Percentiles rank a stretch among this genome's conserved stretches.
Conservation (phyloP, 92 coral and sea anemone genomes). For the Epizoanthus fatuus region DNA sequence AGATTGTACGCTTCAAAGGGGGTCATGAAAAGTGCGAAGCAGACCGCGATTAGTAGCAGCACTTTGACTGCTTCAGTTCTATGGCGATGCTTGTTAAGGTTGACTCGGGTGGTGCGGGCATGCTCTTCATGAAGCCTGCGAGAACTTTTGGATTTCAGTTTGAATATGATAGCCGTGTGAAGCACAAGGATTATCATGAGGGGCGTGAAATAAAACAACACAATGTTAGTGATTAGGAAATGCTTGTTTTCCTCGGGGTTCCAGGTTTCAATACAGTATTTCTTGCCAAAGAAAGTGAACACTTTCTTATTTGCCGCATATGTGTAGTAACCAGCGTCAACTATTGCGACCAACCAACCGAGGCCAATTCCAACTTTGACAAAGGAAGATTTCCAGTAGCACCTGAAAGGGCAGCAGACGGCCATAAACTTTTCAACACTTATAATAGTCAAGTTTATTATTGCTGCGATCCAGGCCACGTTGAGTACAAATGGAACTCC, state of each 20-base stretch:
- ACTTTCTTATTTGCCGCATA: conserved; percentile 8
- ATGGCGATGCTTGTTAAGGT: not conserved
- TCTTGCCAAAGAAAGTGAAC: not conserved
- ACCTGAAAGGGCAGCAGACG: conserved; percentile 27
- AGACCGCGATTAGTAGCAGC: conserved; percentile 10
- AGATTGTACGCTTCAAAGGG: conserved; percentile 17
- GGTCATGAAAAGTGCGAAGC: conserved; percentile 35
- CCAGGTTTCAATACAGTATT: not conserved
- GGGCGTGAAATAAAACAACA: not conserved
- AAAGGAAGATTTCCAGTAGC: conserved; percentile 14
- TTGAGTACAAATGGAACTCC: conserved; percentile 29
- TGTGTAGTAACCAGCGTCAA: conserved; percentile 13
- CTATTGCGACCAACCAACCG: conserved; percentile 10
- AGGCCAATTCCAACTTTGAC: conserved; percentile 27
- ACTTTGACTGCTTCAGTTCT: conserved; percentile 20
- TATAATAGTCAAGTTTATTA: conserved; percentile 22
- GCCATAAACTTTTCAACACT: conserved; percentile 35
- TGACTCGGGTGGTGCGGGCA: not conserved
- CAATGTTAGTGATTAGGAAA: conserved; percentile 5
- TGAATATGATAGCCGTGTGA: not conserved
- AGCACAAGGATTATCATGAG: not conserved
- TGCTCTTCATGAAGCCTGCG: not conserved
- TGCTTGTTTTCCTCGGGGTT: not conserved
- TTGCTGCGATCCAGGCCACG: conserved; percentile 28
- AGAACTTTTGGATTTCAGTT: conserved; percentile 3